Evolutionary conservation across 2,113 vertebrate species (phyloP), one percentile per base, ranked within the genome.

Genomic region (Prolemur simus): DNA sequence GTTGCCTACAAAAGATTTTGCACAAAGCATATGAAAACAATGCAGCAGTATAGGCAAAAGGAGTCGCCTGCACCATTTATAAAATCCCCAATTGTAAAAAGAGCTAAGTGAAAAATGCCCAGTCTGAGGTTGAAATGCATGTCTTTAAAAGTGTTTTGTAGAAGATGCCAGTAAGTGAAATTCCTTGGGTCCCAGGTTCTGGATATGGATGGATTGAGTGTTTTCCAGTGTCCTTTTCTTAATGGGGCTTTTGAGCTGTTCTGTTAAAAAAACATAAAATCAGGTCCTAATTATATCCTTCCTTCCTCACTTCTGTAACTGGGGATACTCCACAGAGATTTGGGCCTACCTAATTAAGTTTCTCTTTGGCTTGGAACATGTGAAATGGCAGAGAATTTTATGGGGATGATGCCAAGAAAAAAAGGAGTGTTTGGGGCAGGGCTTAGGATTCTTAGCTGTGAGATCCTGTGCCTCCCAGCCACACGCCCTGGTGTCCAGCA

Each of bases 261-360:
- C 54, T 66, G 37, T 92, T 80, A 66, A 87, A 91, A 60, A 77
- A 94, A 17, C 56, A 58, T 89, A 60, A 77, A 95, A 15, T 42
- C 47, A 77, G 21, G 5, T 84, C 86, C 86, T 97, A 93, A 89
- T 96, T 96, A 91, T 93, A 77, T 52, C 91, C 29, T 93, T 96
- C 64, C 88, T 83, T 92, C 45, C 76, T 66, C 54, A 13, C 66
- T 91, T 96, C 82, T 85, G 85, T 93, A 93, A 73, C 85, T 49
- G 82, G 64, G 80, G 34, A 85, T 76, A 60, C 73, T 87, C 91
- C 29, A 11, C 42, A 83, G 88, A 91, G 87, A 66, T 25, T 64
- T 4, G 15, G 58, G n/a, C 80, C 39, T 87, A 13, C 93, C 52
- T 95, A 63, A 96, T 94, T 77, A 96, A 87, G 66, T 83, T 93